Evolutionary conservation across 2,797 vertebrate species (phyloP).

Genomic region (Echiichthys vipera): DNA sequence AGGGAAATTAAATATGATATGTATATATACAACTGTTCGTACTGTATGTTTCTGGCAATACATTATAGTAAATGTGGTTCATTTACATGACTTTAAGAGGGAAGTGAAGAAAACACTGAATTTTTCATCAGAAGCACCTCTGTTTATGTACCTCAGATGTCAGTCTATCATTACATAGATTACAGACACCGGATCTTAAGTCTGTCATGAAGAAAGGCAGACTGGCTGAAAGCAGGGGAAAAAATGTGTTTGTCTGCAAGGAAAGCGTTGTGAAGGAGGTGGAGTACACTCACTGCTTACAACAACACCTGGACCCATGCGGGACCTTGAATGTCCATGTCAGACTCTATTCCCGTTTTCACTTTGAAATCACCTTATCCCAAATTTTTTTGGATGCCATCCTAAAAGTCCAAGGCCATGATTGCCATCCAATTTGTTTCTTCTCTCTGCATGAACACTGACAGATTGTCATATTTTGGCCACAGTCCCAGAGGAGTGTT

Average conservation of each 20-base stretch:
- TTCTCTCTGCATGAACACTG: slow-evolving; percentile 77
- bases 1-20: slow-evolving; percentile 22
- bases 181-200: slow-evolving; percentile 43
- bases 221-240: slow-evolving; percentile 35
- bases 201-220: slow-evolving; percentile 48
- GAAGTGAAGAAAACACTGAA: not conserved
- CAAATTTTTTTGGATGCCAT: slow-evolving; percentile 75
- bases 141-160: no score
- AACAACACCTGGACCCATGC: slow-evolving; percentile 59
- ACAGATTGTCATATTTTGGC: slow-evolving; percentile 86
- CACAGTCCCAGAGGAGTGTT: slow-evolving; percentile 78
- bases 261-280: slow-evolving; percentile 59
- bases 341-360: slow-evolving; percentile 65
- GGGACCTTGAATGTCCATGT: slow-evolving; percentile 78
- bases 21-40: slow-evolving; percentile 6
- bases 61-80: not conserved
- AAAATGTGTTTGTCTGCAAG: slow-evolving; percentile 58
- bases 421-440: slow-evolving; percentile 82
- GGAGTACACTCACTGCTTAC: slow-evolving; percentile 73
- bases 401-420: slow-evolving; percentile 80
- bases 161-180: slow-evolving; percentile 50
- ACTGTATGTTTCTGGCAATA: slow-evolving; percentile 10
- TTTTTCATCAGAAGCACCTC: no score
- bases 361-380: slow-evolving; percentile 81
- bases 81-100: not conserved